A percentile compares a stretch with the other conserved stretches of the same genome.
Evolutionary conservation across 2,797 vertebrate genomes (phyloP).

Genomic region (Austrolebias charrua): DNA sequence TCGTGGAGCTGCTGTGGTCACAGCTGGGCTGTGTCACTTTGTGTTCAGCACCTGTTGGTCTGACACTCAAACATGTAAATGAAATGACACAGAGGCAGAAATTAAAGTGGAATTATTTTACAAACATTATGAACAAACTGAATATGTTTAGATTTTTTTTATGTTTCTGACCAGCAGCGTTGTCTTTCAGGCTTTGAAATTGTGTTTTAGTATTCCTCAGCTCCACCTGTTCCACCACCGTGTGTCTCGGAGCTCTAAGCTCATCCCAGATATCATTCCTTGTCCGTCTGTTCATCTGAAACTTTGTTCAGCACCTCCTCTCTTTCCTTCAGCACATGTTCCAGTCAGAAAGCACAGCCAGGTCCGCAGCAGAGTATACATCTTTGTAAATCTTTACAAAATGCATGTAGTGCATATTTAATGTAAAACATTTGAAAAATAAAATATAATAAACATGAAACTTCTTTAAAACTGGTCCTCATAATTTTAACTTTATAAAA

Average conservation of each 20-base stretch:
- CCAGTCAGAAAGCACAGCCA: slow-evolving; percentile 16
- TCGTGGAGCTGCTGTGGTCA: slow-evolving; percentile 1
- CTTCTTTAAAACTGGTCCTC: too few species aligned
- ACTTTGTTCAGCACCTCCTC: slow-evolving; percentile 2
- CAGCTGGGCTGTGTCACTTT: slow-evolving; percentile 33
- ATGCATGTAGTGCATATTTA: too few species aligned
- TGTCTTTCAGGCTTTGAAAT: slow-evolving; percentile 12
- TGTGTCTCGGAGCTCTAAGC: slow-evolving; percentile 32
- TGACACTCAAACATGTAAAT: slow-evolving; percentile 8
- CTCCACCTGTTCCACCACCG: slow-evolving; percentile 20
- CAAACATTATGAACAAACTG: neutral
- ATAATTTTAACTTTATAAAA: too few species aligned
- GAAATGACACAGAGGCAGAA: slow-evolving; percentile 24
- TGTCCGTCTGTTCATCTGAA: slow-evolving; percentile 12
- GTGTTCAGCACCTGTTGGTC: slow-evolving; percentile 46
- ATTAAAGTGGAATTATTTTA: neutral
- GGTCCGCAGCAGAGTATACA: slow-evolving; percentile 18
- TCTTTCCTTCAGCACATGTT: slow-evolving; percentile 14
- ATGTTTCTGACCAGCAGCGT: neutral
- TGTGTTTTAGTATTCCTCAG: slow-evolving; percentile 17
- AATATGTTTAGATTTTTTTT: neutral
- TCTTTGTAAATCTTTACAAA: too few species aligned
- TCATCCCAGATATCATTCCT: slow-evolving; percentile 10
- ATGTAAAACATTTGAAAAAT: too few species aligned
- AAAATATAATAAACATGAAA: too few species aligned